phyloP scores from a whole-genome alignment of 2,888 invertebrate species.

The Scaptomyza caliginosa region DNA sequence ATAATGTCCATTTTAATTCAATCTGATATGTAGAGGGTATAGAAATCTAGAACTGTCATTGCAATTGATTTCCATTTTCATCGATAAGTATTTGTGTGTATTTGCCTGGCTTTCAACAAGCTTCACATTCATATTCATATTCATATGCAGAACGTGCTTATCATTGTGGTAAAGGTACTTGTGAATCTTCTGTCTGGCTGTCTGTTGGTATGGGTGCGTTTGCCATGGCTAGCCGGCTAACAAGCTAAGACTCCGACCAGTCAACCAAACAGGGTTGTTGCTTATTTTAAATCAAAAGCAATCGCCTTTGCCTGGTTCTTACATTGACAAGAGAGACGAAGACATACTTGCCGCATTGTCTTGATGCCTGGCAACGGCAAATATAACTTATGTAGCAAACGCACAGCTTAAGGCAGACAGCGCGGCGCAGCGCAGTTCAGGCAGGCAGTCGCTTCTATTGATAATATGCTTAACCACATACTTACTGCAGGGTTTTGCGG shows the following conservation, averaged over 20 bases:
- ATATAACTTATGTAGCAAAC: conserved; percentile 27
- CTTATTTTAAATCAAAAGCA: conserved; percentile 66
- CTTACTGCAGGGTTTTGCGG: conserved; percentile 52
- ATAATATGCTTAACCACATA: conserved; percentile 64
- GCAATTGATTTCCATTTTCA: conserved; percentile 52
- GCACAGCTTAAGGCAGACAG: conserved; percentile 3
- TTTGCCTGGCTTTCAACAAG: conserved; percentile 3
- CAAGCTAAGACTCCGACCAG: neutral
- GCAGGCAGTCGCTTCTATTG: conserved; percentile 27
- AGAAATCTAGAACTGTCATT: conserved; percentile 20
- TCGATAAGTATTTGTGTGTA: conserved; percentile 35
- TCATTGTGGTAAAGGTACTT: conserved; percentile 29
- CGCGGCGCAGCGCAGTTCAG: too few relatives aligned
- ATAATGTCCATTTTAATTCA: neutral
- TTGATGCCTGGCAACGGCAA: conserved; percentile 47
- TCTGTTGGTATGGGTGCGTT: conserved; percentile 47
- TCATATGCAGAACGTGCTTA: conserved; percentile 61
- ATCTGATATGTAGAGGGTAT: conserved; percentile 1
- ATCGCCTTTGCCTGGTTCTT: conserved; percentile 35
- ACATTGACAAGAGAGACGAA: conserved; percentile 44
- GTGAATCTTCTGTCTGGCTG: conserved; percentile 22
- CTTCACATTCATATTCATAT: conserved; percentile 44
- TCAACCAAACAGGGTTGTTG: conserved; percentile 31
- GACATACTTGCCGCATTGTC: conserved; percentile 43
- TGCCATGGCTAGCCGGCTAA: neutral